Conservation (phyloP, 2,113 vertebrate species). For the Tonatia bakeri region DNA sequence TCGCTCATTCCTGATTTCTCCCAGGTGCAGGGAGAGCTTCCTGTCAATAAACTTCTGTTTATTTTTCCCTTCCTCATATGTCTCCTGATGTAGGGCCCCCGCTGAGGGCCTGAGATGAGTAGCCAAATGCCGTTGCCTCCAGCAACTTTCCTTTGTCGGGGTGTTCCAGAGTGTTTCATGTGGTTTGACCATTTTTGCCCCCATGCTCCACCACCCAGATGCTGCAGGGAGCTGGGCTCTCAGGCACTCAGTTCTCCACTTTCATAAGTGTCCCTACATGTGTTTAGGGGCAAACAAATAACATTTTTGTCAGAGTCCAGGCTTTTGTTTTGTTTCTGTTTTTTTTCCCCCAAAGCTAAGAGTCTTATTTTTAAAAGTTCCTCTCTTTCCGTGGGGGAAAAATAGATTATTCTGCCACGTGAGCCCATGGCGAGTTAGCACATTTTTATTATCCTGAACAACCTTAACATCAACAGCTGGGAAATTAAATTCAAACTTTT, state of each 20-base stretch:
- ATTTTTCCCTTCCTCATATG: neutral
- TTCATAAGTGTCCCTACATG: no score
- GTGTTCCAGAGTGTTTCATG: neutral
- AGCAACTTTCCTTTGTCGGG: neutral
- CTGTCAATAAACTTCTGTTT: neutral
- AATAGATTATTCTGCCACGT: neutral
- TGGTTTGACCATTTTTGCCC: neutral
- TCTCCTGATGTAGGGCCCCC: neutral
- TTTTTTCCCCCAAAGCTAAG: neutral
- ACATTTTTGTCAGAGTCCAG: neutral
- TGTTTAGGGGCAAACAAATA: neutral
- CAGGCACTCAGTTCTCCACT: neutral
- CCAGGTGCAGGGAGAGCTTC: neutral
- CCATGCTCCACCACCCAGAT: rapidly evolving
- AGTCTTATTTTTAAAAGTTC: neutral
- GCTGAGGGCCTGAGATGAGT: neutral
- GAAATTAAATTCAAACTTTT: neutral
- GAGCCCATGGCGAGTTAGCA: neutral
- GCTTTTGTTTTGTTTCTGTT: neutral
- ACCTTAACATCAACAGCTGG: neutral
- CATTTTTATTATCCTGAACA: neutral
- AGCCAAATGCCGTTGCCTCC: neutral
- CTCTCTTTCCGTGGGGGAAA: neutral
- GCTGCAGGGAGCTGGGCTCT: neutral
- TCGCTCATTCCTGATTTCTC: neutral